Base-by-base conservation (phyloP, 2,113 vertebrate species). In the Dinomys branickii region DNA sequence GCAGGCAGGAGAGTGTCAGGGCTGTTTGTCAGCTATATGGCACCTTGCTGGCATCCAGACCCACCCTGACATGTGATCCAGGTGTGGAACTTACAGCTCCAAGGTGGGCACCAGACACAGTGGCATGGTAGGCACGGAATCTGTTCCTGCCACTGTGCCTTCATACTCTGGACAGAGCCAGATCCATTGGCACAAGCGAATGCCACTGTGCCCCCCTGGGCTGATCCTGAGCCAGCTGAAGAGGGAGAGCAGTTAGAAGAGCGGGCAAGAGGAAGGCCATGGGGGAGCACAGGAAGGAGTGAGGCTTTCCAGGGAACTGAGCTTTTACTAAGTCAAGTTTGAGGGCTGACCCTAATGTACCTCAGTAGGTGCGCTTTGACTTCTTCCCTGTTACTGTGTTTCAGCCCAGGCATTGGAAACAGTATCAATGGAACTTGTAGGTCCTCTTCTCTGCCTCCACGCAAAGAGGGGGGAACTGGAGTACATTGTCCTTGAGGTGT, bases 371-470 rank as follows among this genome's bases (percentile, higher is more conserved):
- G 5, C 2, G 2, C 35, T 54, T 30, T 0, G 1, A 58, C n/a
- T 26, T 35, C 69, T 54, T 54, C 75, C 33, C 65, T 33, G 4
- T 9, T 4, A 50, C 12, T 0, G 0, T 26, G 58, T 56, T 50
- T 77, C n/a, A 38, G 61, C 59, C 38, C 14, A 22, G 16, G 26
- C 3, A 1, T 7, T 1, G 26, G 20, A 65, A 50, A 28, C 13
- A 16, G 30, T 1, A 7, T 17, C 4, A 1, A 0, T 11, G 19
- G 24, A 14, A 12, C n/a, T 0, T 2, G 5, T 38, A 3, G 73
- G 35, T 19, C 4, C 75, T 65, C 28, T 47, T 26, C 24, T 19
- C 52, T 47, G 3, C 54, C 9, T 3, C 33, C 17, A 47, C 4
- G 7, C 19, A 8, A 30, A 86, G 52, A 61, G 17, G 19, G 17